These are phyloP conservation scores for Cettia cetti DNA, from an alignment of 2,113 vertebrate genomes.

Conservation along the genomic window DNA sequence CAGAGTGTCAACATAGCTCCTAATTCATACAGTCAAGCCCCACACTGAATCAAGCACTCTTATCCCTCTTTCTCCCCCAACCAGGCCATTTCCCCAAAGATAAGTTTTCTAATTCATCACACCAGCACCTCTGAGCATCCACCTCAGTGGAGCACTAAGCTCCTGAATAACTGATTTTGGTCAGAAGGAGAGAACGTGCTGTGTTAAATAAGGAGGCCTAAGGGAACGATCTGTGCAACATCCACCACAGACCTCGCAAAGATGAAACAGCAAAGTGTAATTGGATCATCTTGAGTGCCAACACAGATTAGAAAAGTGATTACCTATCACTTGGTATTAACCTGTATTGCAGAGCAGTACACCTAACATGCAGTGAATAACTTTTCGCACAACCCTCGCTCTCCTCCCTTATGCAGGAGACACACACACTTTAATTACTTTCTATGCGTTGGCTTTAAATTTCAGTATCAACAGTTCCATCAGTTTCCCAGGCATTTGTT, in stretches of 20 bases:
- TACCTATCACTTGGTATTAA: background rate
- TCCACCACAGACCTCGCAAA: background rate
- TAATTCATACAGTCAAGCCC: background rate
- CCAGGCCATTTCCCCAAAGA: background rate
- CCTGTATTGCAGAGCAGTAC: background rate
- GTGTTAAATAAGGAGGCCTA: background rate
- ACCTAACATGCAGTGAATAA: background rate
- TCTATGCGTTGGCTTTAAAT: background rate
- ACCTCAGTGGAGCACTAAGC: background rate
- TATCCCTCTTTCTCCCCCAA: background rate
- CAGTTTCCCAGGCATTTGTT: background rate
- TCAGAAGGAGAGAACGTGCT: background rate
- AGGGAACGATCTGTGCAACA: background rate
- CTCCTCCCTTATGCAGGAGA: background rate
- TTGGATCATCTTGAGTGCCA: background rate
- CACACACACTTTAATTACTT: background rate
- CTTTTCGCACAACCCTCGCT: background rate
- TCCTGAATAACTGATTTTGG: background rate
- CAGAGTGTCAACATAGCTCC: background rate
- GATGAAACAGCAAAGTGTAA: background rate
- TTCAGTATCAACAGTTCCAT: background rate
- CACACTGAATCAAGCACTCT: background rate
- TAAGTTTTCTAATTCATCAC: background rate
- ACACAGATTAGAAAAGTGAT: fast-evolving
- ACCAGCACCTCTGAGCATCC: background rate